Conservation (phyloP, 2,797 vertebrate species). For the Scyliorhinus canicula region DNA sequence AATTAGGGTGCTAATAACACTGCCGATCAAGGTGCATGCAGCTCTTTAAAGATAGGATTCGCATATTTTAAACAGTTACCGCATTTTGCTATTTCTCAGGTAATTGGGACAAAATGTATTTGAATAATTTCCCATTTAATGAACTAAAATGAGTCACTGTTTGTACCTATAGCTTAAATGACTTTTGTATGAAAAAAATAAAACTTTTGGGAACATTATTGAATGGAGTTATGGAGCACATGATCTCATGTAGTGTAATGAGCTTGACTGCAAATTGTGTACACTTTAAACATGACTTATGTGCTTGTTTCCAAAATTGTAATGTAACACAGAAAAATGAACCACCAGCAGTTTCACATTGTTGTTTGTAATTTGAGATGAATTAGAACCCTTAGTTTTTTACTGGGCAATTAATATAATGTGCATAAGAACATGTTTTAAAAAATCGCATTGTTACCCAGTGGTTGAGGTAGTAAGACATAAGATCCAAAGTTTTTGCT, state of each 20-base stretch:
- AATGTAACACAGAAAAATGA: neutral
- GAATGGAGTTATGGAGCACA: neutral
- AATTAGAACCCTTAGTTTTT: neutral
- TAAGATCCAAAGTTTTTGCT: neutral
- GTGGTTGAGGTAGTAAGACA: neutral
- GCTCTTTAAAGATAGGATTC: neutral
- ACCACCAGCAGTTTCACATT: neutral
- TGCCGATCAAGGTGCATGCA: neutral
- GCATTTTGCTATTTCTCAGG: neutral
- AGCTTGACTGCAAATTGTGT: neutral
- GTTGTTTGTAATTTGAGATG: neutral
- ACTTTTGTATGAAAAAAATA: neutral
- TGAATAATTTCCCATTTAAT: neutral
- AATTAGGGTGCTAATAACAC: neutral
- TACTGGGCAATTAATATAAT: neutral
- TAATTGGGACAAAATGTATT: neutral
- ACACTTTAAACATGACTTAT: neutral
- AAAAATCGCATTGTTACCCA: neutral
- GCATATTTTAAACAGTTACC: neutral
- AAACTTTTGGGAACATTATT: neutral
- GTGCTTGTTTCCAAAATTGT: neutral
- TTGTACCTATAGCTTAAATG: neutral
- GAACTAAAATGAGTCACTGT: neutral
- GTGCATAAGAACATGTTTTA: neutral
- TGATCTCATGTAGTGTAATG: neutral